phyloP scores from a whole-genome alignment of 2,797 vertebrate genomes.

The Apogon talboti region DNA sequence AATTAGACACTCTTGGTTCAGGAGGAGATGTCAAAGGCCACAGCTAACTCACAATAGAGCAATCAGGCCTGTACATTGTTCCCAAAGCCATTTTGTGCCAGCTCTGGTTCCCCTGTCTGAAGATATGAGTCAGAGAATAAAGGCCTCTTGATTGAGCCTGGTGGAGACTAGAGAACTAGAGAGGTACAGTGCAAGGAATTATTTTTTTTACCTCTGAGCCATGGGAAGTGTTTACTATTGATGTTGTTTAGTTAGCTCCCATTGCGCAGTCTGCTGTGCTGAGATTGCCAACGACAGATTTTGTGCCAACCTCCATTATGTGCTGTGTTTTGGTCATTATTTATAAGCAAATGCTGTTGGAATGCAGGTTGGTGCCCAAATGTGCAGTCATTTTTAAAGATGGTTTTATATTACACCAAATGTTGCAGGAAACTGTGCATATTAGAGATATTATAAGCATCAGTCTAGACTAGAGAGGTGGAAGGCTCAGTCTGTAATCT shows the following conservation, averaged over 20 bases:
- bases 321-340: conserved; percentile 39
- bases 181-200: conserved; percentile 55
- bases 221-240: conserved; percentile 68
- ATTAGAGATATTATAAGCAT: not conserved
- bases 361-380: conserved; percentile 31
- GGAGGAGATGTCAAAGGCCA: conserved; percentile 78
- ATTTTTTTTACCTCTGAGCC: conserved; percentile 39
- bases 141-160: conserved; percentile 75
- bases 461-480: not conserved
- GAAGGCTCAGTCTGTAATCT: too few relatives aligned
- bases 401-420: conserved; percentile 3
- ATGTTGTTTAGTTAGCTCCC: conserved; percentile 69
- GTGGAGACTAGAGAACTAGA: conserved; percentile 48
- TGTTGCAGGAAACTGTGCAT: not conserved
- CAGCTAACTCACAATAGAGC: conserved; percentile 77
- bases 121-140: conserved; percentile 76
- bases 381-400: conserved; percentile 26
- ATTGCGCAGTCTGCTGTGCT: conserved; percentile 64
- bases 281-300: conserved; percentile 68
- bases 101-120: conserved; percentile 68
- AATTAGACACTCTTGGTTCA: conserved; percentile 74
- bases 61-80: conserved; percentile 78
- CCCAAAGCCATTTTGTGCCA: conserved; percentile 72
- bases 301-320: conserved; percentile 62
- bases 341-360: conserved; percentile 41